Conservation (phyloP, 2,113 vertebrate genomes). For the Meriones unguiculatus region DNA sequence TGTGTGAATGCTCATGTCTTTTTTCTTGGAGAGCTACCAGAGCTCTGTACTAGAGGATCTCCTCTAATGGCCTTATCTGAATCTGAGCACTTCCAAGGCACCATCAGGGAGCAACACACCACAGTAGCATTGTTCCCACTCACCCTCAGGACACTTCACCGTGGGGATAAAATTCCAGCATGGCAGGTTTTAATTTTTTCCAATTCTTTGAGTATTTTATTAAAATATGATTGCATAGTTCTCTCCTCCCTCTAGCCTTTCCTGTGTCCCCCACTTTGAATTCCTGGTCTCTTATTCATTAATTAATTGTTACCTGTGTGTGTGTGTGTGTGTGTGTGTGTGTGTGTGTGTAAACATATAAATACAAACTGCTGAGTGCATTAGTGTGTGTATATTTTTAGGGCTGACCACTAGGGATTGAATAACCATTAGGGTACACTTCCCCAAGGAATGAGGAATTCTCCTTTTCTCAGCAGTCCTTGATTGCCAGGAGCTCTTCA, state of each 20-base stretch:
- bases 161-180: background rate
- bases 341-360: background rate
- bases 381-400: background rate
- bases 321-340: background rate
- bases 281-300: background rate
- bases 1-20: background rate
- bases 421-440: background rate
- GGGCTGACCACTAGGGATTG: background rate
- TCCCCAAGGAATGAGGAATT: background rate
- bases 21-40: background rate
- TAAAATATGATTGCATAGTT: background rate
- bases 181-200: background rate
- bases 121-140: background rate
- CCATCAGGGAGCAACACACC: background rate
- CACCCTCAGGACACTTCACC: background rate
- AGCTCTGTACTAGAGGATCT: background rate
- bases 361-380: background rate
- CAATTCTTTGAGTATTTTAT: background rate
- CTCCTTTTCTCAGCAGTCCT: background rate
- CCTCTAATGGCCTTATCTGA: background rate
- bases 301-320: too few species aligned
- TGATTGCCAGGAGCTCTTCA: background rate
- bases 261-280: too few species aligned
- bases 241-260: background rate
- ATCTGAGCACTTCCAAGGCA: background rate